phyloP scores from a whole-genome alignment of 2,113 vertebrate genomes.

The Irena cyanogastra region DNA sequence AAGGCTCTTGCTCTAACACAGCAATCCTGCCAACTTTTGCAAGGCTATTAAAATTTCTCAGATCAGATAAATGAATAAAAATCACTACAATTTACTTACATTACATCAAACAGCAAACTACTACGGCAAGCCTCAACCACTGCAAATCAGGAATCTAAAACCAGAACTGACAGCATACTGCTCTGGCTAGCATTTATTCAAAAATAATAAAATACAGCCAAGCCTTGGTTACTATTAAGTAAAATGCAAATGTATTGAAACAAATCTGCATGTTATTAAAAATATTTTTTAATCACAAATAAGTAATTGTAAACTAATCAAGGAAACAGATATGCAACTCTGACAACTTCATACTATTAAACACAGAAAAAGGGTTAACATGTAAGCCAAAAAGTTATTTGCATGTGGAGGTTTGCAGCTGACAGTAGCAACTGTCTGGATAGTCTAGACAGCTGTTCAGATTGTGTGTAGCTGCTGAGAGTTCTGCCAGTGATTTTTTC shows the following conservation, averaged over 20 bases:
- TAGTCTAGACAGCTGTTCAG: slow-evolving; percentile 77
- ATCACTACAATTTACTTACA: neutral
- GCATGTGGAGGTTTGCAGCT: slow-evolving; percentile 72
- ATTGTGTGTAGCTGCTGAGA: slow-evolving; percentile 50
- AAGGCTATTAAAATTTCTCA: slow-evolving; percentile 34
- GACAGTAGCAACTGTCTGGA: slow-evolving; percentile 77
- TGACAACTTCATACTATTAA: neutral
- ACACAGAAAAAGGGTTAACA: slow-evolving; percentile 64
- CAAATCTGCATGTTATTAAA: neutral
- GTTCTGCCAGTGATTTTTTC: slow-evolving; percentile 59
- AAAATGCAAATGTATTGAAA: neutral
- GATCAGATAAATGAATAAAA: slow-evolving; percentile 1
- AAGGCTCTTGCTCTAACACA: neutral
- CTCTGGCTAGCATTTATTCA: neutral
- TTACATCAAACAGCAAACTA: neutral
- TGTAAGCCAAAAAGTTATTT: slow-evolving; percentile 61
- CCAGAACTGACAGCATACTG: neutral
- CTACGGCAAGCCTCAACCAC: neutral
- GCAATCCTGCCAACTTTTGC: neutral
- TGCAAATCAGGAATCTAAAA: slow-evolving; percentile 45
- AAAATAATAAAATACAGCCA: neutral
- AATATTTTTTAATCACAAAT: neutral
- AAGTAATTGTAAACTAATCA: neutral
- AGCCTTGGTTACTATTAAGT: neutral
- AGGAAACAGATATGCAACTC: neutral